Percentiles rank a stretch among this genome's conserved stretches.
Conservation (phyloP, 2,888 invertebrate genomes). For the Pyrochroa serraticornis region DNA sequence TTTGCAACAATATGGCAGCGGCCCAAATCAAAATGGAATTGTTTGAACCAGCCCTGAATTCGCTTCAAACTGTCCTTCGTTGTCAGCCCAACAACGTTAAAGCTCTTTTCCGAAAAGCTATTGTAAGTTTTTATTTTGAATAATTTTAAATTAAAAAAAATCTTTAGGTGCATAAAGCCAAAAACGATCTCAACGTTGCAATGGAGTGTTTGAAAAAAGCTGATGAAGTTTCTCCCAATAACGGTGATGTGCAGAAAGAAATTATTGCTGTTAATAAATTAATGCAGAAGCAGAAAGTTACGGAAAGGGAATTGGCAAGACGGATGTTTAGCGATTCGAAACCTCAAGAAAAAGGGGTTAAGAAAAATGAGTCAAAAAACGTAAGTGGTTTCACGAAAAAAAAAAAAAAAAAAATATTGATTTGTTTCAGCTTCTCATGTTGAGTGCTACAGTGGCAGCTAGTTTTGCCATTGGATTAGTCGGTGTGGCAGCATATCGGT, state of each 20-base stretch:
- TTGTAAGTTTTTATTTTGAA: slow-evolving; percentile 55
- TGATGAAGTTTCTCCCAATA: slow-evolving; percentile 68
- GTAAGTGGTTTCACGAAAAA: slow-evolving; percentile 5
- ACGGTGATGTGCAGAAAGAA: slow-evolving; percentile 60
- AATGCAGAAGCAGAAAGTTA: slow-evolving; percentile 55
- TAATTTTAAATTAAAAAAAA: background rate
- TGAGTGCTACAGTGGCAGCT: slow-evolving; percentile 71
- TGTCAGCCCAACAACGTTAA: slow-evolving; percentile 90
- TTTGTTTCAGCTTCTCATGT: slow-evolving; percentile 61
- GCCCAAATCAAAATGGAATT: slow-evolving; percentile 89
- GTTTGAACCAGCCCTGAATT: slow-evolving; percentile 82
- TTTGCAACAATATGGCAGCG: slow-evolving; percentile 91
- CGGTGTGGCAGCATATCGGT: slow-evolving; percentile 76
- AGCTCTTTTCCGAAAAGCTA: slow-evolving; percentile 86
- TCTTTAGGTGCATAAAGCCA: slow-evolving; percentile 67
- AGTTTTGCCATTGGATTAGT: slow-evolving; percentile 71
- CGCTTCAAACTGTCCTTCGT: slow-evolving; percentile 80
- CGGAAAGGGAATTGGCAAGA: slow-evolving; percentile 62
- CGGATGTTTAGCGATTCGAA: slow-evolving; percentile 54
- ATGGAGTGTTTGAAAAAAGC: slow-evolving; percentile 69
- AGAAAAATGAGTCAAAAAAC: slow-evolving; percentile 9
- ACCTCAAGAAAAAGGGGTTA: slow-evolving; percentile 8
- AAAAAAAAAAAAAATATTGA: slow-evolving; percentile 32
- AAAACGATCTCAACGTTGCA: slow-evolving; percentile 74
- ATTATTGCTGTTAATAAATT: slow-evolving; percentile 49